Evolutionary conservation across 2,888 invertebrate species (phyloP).

Genomic region (Nycteola revayana): DNA sequence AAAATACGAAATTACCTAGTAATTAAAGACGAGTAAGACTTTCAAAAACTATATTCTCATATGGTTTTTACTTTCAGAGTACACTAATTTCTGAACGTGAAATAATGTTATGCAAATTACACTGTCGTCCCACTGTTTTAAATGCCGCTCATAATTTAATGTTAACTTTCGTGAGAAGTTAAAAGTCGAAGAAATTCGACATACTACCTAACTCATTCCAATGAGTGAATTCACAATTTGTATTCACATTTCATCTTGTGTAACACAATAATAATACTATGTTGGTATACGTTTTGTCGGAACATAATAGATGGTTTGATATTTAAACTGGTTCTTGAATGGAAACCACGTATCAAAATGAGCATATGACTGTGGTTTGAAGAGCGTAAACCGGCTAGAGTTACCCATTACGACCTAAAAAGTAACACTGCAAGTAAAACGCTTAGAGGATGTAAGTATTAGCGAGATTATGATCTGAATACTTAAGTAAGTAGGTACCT

Average conservation of each 20-base stretch:
- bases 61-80: too few species aligned
- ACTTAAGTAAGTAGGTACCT: conserved; percentile 1
- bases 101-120: too few species aligned
- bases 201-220: too few species aligned
- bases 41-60: too few species aligned
- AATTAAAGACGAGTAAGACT: too few species aligned
- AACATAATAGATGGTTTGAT: conserved; percentile 24
- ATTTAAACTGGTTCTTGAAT: conserved; percentile 37
- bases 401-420: conserved; percentile 21
- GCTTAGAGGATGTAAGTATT: conserved; percentile 4
- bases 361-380: conserved; percentile 5
- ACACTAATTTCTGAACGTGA: too few species aligned
- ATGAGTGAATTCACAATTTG: too few species aligned
- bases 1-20: too few species aligned
- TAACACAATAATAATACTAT: conserved; percentile 7
- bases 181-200: too few species aligned
- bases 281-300: conserved; percentile 17
- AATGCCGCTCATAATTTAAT: too few species aligned
- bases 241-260: conserved; percentile 22
- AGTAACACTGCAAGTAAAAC: conserved; percentile 2
- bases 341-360: conserved; percentile 22
- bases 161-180: too few species aligned
- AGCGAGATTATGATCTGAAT: conserved; percentile 5
- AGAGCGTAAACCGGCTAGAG: conserved; percentile 6
- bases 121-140: too few species aligned